These are phyloP conservation scores for Carposina sasakii DNA, from an alignment of 1,140 invertebrate species.

Conservation along the genomic window DNA sequence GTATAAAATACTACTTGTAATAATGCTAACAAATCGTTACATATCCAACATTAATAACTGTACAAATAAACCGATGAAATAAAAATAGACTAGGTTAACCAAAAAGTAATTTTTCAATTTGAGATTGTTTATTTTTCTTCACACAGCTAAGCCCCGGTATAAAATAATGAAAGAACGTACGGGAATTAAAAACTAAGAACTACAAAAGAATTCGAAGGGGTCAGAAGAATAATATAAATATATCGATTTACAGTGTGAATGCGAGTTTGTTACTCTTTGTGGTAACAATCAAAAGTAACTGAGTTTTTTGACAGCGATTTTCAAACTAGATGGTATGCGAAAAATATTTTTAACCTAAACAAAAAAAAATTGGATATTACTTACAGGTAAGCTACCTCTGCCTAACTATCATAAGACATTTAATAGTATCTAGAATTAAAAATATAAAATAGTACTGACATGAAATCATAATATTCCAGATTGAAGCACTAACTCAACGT, in stretches of 20 bases:
- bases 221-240: conserved; percentile 64
- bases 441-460: not conserved
- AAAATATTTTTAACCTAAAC: too few relatives aligned
- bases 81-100: too few relatives aligned
- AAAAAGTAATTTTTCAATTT: conserved; percentile 59
- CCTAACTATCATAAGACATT: too few relatives aligned
- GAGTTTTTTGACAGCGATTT: conserved; percentile 30
- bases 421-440: not conserved
- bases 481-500: too few relatives aligned
- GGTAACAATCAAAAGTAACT: conserved; percentile 54
- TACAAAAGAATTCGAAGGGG: conserved; percentile 35
- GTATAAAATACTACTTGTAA: too few relatives aligned
- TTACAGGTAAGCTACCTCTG: too few relatives aligned
- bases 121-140: conserved; percentile 14
- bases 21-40: too few relatives aligned
- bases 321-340: conserved; percentile 43
- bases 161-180: conserved; percentile 26
- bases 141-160: conserved; percentile 11
- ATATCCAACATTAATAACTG: too few relatives aligned
- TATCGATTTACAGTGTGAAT: conserved; percentile 61
- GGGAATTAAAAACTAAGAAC: conserved; percentile 44
- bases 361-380: too few relatives aligned
- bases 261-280: conserved; percentile 59
- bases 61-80: too few relatives aligned
- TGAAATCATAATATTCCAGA: too few relatives aligned